phyloP scores from a whole-genome alignment of 2,888 invertebrate species.

The Euplexia lucipara region DNA sequence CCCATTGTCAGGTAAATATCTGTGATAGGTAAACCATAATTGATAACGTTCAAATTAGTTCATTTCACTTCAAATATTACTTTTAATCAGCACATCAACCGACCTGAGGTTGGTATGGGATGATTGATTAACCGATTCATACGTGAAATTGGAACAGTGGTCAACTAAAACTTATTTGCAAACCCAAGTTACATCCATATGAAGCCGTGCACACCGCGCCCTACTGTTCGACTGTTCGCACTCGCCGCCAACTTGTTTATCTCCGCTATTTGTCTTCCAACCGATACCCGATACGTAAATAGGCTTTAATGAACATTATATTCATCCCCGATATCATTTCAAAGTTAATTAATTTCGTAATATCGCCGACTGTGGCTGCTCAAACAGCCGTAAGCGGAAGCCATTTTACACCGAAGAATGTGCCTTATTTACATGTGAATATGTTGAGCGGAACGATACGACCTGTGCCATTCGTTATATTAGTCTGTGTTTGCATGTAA shows the following conservation, averaged over 20 bases:
- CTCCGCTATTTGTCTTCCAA: conserved; percentile 33
- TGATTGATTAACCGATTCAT: too few relatives aligned
- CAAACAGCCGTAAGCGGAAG: conserved; percentile 18
- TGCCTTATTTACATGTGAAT: conserved; percentile 17
- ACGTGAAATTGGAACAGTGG: too few relatives aligned
- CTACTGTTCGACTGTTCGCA: background rate
- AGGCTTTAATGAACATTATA: conserved; percentile 49
- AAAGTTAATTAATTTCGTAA: conserved; percentile 60
- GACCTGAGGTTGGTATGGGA: too few relatives aligned
- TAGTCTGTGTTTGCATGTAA: conserved; percentile 11
- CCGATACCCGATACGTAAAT: conserved; percentile 48
- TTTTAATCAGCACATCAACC: too few relatives aligned
- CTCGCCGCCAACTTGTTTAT: conserved; percentile 7
- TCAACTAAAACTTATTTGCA: background rate
- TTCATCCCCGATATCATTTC: conserved; percentile 45
- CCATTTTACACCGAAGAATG: conserved; percentile 21
- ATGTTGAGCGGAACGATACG: background rate
- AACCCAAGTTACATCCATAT: background rate
- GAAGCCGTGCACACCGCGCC: background rate
- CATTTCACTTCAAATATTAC: background rate
- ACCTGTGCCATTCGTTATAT: conserved; percentile 8
- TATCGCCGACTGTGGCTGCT: conserved; percentile 36
- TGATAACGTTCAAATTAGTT: background rate
- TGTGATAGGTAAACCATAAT: too few relatives aligned
- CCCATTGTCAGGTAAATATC: too few relatives aligned